Evolutionary conservation across 2,888 invertebrate genomes (phyloP).

Genomic region (Enchytraeus crypticus): DNA sequence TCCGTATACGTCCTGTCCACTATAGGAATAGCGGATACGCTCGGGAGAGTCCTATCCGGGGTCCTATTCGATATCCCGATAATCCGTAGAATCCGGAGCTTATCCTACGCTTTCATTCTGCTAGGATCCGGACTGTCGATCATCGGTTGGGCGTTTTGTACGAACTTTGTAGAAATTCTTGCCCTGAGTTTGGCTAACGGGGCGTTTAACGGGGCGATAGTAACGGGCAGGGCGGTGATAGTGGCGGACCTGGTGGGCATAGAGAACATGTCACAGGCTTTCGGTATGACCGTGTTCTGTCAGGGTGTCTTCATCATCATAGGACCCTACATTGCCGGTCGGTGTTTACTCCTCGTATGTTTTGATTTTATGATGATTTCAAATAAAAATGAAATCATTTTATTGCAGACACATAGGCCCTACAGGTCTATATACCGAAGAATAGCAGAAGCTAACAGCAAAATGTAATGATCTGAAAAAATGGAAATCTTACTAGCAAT

Average conservation of each 20-base stretch:
- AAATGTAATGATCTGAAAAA: too few relatives aligned
- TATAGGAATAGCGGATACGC: not conserved
- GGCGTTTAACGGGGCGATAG: slow-evolving; percentile 27
- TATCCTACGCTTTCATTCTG: not conserved
- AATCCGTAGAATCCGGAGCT: not conserved
- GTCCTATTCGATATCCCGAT: not conserved
- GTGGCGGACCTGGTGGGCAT: slow-evolving; percentile 34
- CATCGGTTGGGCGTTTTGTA: not conserved
- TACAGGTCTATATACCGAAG: too few relatives aligned
- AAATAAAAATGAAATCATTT: too few relatives aligned
- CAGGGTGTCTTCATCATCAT: slow-evolving; percentile 35
- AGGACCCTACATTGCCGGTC: slow-evolving; percentile 36
- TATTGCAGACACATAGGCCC: too few relatives aligned
- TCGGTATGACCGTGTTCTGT: slow-evolving; percentile 32
- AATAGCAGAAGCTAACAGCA: too few relatives aligned
- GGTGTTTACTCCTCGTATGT: too few relatives aligned
- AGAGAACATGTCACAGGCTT: slow-evolving; percentile 32
- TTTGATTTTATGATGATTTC: too few relatives aligned
- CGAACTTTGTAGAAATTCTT: not conserved
- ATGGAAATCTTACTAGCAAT: too few relatives aligned
- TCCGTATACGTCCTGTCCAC: not conserved
- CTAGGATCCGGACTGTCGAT: not conserved
- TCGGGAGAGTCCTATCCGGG: not conserved
- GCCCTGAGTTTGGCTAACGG: slow-evolving; percentile 6
- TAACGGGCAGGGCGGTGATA: slow-evolving; percentile 33